phyloP scores from a whole-genome alignment of 2,113 vertebrate species.

The Lota lota region DNA sequence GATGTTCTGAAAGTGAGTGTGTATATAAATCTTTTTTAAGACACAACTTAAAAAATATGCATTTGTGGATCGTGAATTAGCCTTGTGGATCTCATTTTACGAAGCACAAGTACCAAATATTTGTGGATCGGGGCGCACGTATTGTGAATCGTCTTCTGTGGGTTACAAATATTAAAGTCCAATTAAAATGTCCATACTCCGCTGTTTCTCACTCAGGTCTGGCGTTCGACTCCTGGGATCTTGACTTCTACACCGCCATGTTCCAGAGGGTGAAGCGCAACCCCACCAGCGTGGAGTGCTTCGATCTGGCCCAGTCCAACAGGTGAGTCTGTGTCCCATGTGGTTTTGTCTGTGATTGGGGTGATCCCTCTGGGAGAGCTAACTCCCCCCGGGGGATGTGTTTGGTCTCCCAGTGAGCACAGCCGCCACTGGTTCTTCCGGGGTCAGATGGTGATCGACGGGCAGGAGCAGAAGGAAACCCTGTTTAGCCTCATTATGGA shows the following conservation, averaged over 20 bases:
- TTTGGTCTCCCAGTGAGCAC: constrained; percentile 79
- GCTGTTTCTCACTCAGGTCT: constrained; percentile 68
- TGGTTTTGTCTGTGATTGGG: too few relatives aligned
- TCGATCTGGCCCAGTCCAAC: constrained; percentile 92
- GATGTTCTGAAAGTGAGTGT: too few relatives aligned
- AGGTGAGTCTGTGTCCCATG: constrained; percentile 66
- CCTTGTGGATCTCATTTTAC: too few relatives aligned
- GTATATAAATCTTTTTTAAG: too few relatives aligned
- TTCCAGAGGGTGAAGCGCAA: constrained; percentile 83
- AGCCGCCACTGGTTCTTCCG: constrained; percentile 96
- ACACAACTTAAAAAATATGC: too few relatives aligned
- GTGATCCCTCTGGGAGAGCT: too few relatives aligned
- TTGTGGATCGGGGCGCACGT: too few relatives aligned
- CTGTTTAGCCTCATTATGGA: constrained; percentile 88
- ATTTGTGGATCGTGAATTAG: too few relatives aligned
- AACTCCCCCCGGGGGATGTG: neutral
- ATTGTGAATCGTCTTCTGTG: too few relatives aligned
- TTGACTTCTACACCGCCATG: constrained; percentile 83
- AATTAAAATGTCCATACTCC: too few relatives aligned
- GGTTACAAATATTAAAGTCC: too few relatives aligned
- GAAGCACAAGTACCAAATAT: too few relatives aligned
- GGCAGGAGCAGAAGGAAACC: constrained; percentile 72
- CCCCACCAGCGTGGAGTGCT: constrained; percentile 87
- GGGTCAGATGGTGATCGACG: constrained; percentile 79
- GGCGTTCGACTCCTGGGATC: constrained; percentile 88